Conservation (phyloP, 2,888 invertebrate species). For the Nomada ferruginata region DNA sequence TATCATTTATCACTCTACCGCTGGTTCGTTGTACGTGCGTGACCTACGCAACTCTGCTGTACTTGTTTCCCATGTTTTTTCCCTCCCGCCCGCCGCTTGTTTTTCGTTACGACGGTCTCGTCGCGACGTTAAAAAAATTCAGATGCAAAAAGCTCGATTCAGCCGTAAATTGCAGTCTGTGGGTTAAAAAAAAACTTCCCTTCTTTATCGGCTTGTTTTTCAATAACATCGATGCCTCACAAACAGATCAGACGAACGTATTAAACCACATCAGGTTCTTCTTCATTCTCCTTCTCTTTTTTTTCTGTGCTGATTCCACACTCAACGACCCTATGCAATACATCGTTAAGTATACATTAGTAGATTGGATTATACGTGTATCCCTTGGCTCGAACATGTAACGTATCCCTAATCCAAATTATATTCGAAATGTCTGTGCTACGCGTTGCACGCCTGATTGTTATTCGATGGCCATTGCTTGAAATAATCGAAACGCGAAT, state of each 20-base stretch:
- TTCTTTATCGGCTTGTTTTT: neutral
- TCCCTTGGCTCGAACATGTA: conserved; percentile 27
- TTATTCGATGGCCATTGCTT: neutral
- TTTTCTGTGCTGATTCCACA: conserved; percentile 30
- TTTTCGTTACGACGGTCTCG: no score
- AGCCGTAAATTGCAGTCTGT: no score
- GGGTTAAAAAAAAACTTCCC: neutral
- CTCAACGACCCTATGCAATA: conserved; percentile 9
- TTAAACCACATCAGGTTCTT: conserved; percentile 10
- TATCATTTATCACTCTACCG: conserved; percentile 61
- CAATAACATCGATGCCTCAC: neutral
- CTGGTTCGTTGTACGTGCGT: conserved; percentile 62
- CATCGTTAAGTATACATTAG: conserved; percentile 4
- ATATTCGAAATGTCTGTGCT: conserved; percentile 7
- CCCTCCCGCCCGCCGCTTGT: neutral
- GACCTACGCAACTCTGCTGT: conserved; percentile 58
- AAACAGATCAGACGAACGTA: conserved; percentile 7
- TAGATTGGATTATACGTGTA: conserved; percentile 40
- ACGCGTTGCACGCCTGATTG: conserved; percentile 9
- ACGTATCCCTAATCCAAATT: neutral
- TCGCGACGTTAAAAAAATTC: neutral
- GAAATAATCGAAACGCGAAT: conserved; percentile 11
- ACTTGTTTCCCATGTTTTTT: conserved; percentile 12
- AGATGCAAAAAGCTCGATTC: neutral
- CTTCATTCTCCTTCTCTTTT: neutral